These are phyloP conservation scores for Anisognathus igniventris DNA, from an alignment of 2,797 vertebrate genomes.

Conservation along the genomic window DNA sequence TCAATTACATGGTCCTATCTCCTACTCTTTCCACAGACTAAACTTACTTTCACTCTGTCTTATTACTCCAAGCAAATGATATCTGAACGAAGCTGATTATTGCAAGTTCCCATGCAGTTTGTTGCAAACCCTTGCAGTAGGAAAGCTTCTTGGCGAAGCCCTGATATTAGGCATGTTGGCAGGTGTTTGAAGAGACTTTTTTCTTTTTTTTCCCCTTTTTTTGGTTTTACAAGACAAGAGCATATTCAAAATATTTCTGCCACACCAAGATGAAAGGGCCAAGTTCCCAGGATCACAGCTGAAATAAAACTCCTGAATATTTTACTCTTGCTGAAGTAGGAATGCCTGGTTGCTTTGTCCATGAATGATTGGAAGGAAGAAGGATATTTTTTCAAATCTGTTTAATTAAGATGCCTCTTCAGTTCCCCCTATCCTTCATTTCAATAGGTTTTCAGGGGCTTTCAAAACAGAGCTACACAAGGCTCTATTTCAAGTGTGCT, in stretches of 20 bases:
- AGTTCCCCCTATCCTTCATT: conserved; percentile 27
- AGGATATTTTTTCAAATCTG: conserved; percentile 48
- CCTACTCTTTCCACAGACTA: not conserved
- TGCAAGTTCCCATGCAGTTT: not conserved
- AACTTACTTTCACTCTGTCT: not conserved
- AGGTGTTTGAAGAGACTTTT: not conserved
- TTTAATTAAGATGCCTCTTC: conserved; percentile 65
- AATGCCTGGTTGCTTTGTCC: not conserved
- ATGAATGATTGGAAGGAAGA: not conserved
- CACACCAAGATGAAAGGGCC: not conserved
- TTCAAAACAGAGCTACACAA: conserved; percentile 40
- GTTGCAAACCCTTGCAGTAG: not conserved
- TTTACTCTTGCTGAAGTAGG: not conserved
- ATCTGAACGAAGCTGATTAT: not conserved
- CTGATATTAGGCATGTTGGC: fast-evolving
- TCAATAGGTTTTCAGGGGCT: conserved; percentile 47
- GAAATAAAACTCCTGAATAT: not conserved
- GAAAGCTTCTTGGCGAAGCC: not conserved
- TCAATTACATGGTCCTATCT: not conserved
- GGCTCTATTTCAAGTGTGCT: conserved; percentile 48
- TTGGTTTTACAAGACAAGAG: not conserved
- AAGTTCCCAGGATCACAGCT: not conserved
- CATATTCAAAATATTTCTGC: not conserved
- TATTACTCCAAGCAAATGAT: not conserved
- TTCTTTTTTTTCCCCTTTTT: not conserved